Evolutionary conservation across 2,888 invertebrate genomes (phyloP).

Genomic region (Notodonta dromedarius): DNA sequence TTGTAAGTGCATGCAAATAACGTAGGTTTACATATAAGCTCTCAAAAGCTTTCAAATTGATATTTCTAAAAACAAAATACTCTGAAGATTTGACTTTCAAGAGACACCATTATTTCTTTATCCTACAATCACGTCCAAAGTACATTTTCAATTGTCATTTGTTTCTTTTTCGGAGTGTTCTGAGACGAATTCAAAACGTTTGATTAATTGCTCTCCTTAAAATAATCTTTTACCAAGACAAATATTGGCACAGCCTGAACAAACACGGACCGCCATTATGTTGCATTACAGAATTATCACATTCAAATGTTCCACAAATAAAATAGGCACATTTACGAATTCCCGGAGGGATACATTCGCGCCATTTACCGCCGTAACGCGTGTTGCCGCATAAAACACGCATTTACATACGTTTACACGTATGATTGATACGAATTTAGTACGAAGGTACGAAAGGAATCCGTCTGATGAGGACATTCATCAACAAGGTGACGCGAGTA

Average conservation of each 20-base stretch:
- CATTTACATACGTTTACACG: constrained; percentile 72
- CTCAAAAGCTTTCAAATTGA: too few species aligned
- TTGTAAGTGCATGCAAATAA: too few species aligned
- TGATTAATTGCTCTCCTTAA: background rate
- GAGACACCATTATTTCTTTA: background rate
- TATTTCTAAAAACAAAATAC: too few species aligned
- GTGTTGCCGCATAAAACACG: constrained; percentile 54
- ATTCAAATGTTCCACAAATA: constrained; percentile 4
- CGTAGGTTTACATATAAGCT: too few species aligned
- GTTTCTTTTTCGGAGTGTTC: background rate
- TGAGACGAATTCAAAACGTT: background rate
- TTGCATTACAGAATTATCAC: background rate
- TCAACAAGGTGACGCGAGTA: constrained; percentile 62
- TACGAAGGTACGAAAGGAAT: constrained; percentile 40
- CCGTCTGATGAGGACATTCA: constrained; percentile 69
- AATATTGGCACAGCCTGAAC: background rate
- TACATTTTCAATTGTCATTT: background rate
- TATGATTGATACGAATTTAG: constrained; percentile 75
- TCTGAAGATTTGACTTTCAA: background rate
- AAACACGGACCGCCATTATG: background rate
- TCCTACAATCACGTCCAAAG: background rate
- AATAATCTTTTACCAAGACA: background rate
- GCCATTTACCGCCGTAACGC: constrained; percentile 39
- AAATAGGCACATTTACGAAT: constrained; percentile 15
- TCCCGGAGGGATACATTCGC: constrained; percentile 24